Conservation (phyloP, 1,140 invertebrate genomes). For the Metaphire vulgaris region DNA sequence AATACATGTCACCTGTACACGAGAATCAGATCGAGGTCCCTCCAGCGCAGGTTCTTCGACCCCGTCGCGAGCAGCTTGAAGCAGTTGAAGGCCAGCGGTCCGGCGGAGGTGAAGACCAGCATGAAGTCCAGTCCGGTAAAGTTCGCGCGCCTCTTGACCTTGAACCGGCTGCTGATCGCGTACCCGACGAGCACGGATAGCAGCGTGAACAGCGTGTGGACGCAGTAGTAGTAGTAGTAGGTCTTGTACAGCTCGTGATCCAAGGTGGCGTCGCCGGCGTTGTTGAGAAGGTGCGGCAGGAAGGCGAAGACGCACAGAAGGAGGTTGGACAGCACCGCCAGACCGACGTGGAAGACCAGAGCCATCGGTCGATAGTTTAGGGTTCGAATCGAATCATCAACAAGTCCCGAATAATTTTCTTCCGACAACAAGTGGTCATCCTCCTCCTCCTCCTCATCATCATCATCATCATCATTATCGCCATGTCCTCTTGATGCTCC, state of each 20-base stretch:
- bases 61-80: background rate
- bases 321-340: background rate
- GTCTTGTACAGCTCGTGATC: background rate
- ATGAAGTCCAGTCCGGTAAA: background rate
- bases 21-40: background rate
- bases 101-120: background rate
- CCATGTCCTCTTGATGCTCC: too few species aligned
- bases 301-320: slow-evolving; percentile 7
- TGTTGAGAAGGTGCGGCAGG: background rate
- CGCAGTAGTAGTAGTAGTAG: background rate
- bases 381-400: background rate
- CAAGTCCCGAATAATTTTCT: background rate
- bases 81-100: background rate
- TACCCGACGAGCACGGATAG: background rate
- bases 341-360: background rate
- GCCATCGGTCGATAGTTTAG: background rate
- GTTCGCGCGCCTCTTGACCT: background rate
- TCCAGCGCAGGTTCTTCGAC: background rate
- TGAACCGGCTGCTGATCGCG: background rate
- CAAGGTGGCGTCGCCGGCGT: background rate
- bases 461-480: background rate
- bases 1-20: too few species aligned
- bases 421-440: background rate
- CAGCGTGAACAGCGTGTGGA: background rate
- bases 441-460: background rate